Conservation (phyloP, 2,888 invertebrate species). For the Magallana nippona region DNA sequence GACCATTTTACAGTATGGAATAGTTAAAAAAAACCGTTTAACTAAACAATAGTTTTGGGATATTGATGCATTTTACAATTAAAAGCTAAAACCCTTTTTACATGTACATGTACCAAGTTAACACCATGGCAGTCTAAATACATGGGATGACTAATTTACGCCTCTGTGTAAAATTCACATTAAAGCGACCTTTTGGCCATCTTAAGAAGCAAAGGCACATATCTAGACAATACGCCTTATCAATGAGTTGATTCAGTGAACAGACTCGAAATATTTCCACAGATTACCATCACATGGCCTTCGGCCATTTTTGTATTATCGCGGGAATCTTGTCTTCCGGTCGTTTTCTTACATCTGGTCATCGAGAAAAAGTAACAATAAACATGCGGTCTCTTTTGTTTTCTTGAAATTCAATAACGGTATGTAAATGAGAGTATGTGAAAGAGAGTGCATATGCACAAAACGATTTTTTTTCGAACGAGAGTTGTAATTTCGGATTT, state of each 20-base stretch:
- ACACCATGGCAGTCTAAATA: too few species aligned
- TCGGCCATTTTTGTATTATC: background rate
- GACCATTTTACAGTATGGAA: too few species aligned
- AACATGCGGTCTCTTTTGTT: background rate
- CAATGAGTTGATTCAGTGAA: background rate
- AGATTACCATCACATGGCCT: background rate
- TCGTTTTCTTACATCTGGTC: slow-evolving; percentile 4
- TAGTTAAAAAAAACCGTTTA: too few species aligned
- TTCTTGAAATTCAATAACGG: background rate
- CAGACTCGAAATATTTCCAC: background rate
- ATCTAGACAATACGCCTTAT: too few species aligned
- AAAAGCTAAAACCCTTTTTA: too few species aligned
- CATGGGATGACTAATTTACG: background rate
- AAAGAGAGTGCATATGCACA: background rate
- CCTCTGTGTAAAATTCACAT: background rate
- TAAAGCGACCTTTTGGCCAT: background rate
- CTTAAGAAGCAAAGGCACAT: background rate
- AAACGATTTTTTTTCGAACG: background rate
- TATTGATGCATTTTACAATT: too few species aligned
- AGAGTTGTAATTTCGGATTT: background rate
- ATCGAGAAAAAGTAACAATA: slow-evolving; percentile 1
- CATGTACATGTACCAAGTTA: too few species aligned
- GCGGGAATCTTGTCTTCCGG: background rate
- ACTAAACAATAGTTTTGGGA: too few species aligned
- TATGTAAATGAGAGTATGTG: background rate